Evolutionary conservation across 2,888 invertebrate species (phyloP), one percentile per base, ranked within the genome.

Genomic region (Campaea margaritaria): DNA sequence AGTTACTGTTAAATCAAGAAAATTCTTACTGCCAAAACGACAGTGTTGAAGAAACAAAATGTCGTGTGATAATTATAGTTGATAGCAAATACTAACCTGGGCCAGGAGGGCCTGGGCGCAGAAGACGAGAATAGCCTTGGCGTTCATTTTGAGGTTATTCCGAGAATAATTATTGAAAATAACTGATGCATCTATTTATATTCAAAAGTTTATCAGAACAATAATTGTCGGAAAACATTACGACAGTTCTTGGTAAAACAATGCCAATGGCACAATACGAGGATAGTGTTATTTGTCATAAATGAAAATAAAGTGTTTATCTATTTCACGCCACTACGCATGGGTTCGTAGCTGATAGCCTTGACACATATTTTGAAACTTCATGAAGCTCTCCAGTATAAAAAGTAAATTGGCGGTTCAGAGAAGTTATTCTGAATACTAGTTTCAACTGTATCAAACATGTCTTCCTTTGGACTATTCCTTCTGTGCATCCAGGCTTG

Each of bases 31-130:
- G 21, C 2, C 21, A 21, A 5, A 21, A n/a, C n/a, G 21, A 21
- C n/a, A 21, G 21, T 21, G 3, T 21, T 21, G 21, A 21, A 21
- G 2, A 21, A 21, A 21, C 21, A 21, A n/a, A n/a, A n/a, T n/a
- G n/a, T n/a, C n/a, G 21, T 21, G 2, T 3, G 21, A 21, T 21
- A 21, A 5, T 21, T 3, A 21, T 21, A 21, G 21, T 21, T 21
- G 21, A 21, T 12, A 4, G 15, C 9, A 39, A n/a, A n/a, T n/a
- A 54, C 64, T 38, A 44, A 68, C 72, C 64, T 73, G 67, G 34
- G 70, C 48, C 51, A 72, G 64, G 57, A 65, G 72, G 62, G 67
- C 68, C 64, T 72, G 67, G 46, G 68, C 50, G 56, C 67, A 72
- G 62, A 70, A 50, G 39, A 72, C 51, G 41, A 73, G 44, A 21